Evolutionary conservation across 30 jellyfish, hydroid and myxozoan genomes (phyloP), one percentile per base, ranked within the genome.

Genomic region (Aurelia coerulea): DNA sequence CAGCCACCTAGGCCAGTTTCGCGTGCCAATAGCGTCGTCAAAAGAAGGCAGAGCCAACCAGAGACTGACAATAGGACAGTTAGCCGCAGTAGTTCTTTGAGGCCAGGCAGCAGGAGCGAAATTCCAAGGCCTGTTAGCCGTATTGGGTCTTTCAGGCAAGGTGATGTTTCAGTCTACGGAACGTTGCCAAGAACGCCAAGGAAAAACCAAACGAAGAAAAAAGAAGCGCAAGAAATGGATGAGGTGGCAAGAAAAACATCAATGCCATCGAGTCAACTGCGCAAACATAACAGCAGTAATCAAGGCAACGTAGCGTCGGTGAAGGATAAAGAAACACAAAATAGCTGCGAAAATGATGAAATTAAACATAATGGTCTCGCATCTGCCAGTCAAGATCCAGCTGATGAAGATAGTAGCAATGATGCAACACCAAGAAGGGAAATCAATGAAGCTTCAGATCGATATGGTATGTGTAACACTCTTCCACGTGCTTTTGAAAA

Each of bases 51-150:
- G 29, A 79, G 42, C 29, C 79, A 46, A 12, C 59, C 62, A 32
- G 52, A 13, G 17, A 23, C 33, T 34, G 80, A 29, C 2, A 69
- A 35, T n/a, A 63, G 63, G 52, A 74, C 89, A 4, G 73, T 54
- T 5, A 79, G 74, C 39, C 89, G 89, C n/a, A 63, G 74, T 14
- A 56, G 46, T 16, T 11, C 39, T 64, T 18, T 46, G 58, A 75
- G 62, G 16, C 62, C 73, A 5, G 73, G 66, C 10, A 79, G 60
- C 67, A 60, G 34, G 15, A n/a, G 73, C 31, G 89, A 79, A 37
- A 41, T 56, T 63, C 19, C 72, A 1, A 79, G 89, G 19, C 89
- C 89, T 15, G 49, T 54, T 1, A 64, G 80, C n/a, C 62, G 74
- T 33, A 64, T 19, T 32, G 73, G 80, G 35, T 35, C 72, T 0